phyloP scores from a whole-genome alignment of 1,140 invertebrate genomes.

The Drosophila ercepeae region DNA sequence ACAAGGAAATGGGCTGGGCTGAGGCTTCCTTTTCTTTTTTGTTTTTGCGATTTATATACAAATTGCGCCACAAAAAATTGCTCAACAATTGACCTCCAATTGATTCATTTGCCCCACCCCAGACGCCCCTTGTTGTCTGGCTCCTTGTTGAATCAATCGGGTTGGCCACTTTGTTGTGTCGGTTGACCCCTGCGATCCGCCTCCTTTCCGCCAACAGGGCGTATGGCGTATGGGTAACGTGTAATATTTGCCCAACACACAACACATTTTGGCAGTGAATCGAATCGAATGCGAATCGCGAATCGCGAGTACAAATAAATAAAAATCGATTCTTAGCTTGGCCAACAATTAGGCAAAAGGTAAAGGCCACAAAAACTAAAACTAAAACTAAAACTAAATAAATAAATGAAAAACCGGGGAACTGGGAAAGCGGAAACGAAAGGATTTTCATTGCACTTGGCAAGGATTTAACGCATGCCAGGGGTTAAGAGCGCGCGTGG shows the following conservation, averaged over 20 bases:
- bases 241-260: constrained; percentile 53
- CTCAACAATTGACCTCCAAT: constrained; percentile 52
- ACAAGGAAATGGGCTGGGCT: constrained; percentile 23
- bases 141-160: constrained; percentile 35
- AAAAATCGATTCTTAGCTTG: constrained; percentile 49
- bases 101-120: constrained; percentile 25
- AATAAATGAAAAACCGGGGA: not conserved
- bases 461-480: constrained; percentile 32
- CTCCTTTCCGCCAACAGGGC: constrained; percentile 8
- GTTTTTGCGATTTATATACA: constrained; percentile 27
- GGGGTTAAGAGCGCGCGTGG: constrained; percentile 26
- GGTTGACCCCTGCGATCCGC: constrained; percentile 20
- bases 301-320: constrained; percentile 39
- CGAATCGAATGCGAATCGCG: constrained; percentile 27
- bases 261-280: constrained; percentile 39
- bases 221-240: constrained; percentile 58
- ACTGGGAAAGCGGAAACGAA: constrained; percentile 44
- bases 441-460: constrained; percentile 48
- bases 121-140: not conserved
- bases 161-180: constrained; percentile 34
- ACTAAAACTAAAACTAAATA: not conserved
- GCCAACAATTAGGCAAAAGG: constrained; percentile 41
- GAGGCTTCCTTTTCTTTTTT: too few relatives aligned
- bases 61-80: constrained; percentile 50
- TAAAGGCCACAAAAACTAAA: not conserved